Evolutionary conservation across 2,888 invertebrate genomes (phyloP), one percentile per base, ranked within the genome.

Genomic region (Brachynemurus nebulosus): DNA sequence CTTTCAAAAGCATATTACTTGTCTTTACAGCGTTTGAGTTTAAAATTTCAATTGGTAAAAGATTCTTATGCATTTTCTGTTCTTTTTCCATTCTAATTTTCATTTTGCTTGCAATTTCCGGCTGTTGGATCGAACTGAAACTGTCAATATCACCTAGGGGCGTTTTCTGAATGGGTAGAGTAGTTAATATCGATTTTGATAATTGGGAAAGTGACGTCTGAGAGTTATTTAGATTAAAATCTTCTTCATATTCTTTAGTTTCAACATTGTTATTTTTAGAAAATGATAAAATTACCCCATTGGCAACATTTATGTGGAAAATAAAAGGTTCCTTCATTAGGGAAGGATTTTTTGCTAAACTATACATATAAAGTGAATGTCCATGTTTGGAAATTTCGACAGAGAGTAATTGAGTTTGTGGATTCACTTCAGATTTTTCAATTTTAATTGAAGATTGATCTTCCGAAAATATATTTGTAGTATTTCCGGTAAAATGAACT

Each of bases 231-330:
- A n/a, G n/a, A n/a, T n/a, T n/a, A n/a, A n/a, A n/a, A n/a, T n/a
- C n/a, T n/a, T n/a, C n/a, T n/a, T n/a, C n/a, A n/a, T n/a, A n/a
- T n/a, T n/a, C n/a, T n/a, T n/a, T n/a, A n/a, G n/a, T n/a, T n/a
- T n/a, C n/a, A n/a, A n/a, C n/a, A n/a, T n/a, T n/a, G n/a, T n/a
- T n/a, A n/a, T n/a, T n/a, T n/a, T n/a, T 53, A 8, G 40, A 43
- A 40, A 61, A 61, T 2, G 56, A 55, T 14, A 60, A 45, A 14
- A 59, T 51, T 34, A 55, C 51, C 19, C 59, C 59, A 30, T 44
- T 46, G 3, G 42, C 40, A 3, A 52, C 55, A n/a, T 50, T 54
- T 20, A 62, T 47, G 47, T 61, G 59, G 47, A 60, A 60, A n/a
- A 49, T 20, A 20, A 53, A 42, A 4, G 40, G 20, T 9, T 47